These are phyloP conservation scores for Philopedon plagiatum DNA, from an alignment of 2,888 invertebrate genomes.

Conservation along the genomic window DNA sequence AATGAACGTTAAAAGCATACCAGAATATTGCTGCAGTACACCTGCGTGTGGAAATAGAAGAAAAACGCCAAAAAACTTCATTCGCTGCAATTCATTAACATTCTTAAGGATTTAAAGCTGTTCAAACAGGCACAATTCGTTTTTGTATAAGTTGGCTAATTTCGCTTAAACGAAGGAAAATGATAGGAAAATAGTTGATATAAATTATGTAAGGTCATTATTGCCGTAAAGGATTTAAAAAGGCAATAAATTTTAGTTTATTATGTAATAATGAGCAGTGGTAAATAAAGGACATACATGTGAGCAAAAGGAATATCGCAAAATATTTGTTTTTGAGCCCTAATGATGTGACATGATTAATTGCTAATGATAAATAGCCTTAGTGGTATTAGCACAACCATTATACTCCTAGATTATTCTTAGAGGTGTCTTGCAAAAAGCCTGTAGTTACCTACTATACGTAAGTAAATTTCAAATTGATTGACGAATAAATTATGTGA, in stretches of 20 bases:
- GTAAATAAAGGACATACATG: too few relatives aligned
- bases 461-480: too few relatives aligned
- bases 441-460: too few relatives aligned
- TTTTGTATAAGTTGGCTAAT: constrained; percentile 9
- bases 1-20: constrained; percentile 36
- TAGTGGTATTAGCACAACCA: too few relatives aligned
- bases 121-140: neutral
- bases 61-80: constrained; percentile 44
- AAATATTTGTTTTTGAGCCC: too few relatives aligned
- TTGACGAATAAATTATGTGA: too few relatives aligned
- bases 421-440: too few relatives aligned
- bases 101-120: constrained; percentile 33
- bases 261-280: neutral
- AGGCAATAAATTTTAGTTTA: neutral
- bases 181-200: neutral
- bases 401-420: too few relatives aligned
- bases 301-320: too few relatives aligned
- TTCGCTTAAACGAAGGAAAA: neutral
- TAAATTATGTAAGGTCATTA: neutral
- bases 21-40: constrained; percentile 34
- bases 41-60: constrained; percentile 45
- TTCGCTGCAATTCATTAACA: constrained; percentile 31
- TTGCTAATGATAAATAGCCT: too few relatives aligned
- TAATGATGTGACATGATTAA: too few relatives aligned
- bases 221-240: neutral